Conservation (phyloP, 2,797 vertebrate genomes). For the Hypotaenidia okinawae region DNA sequence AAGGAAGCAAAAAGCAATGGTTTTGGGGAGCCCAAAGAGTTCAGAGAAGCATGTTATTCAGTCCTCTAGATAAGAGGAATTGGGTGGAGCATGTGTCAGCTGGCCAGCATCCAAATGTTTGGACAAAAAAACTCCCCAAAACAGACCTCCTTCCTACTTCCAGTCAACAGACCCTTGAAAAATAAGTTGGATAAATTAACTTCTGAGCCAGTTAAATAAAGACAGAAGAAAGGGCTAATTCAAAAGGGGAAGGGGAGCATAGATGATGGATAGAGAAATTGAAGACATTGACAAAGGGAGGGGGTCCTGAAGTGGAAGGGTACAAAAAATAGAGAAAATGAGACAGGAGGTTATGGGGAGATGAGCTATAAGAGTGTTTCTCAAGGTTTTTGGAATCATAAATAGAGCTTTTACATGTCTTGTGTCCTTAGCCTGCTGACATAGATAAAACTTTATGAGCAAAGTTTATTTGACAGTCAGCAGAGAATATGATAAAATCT, state of each 20-base stretch:
- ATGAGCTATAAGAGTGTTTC: neutral
- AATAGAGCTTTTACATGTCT: neutral
- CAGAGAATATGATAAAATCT: conserved; percentile 8
- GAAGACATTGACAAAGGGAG: neutral
- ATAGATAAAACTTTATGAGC: neutral
- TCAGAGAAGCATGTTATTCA: neutral
- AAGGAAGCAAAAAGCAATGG: neutral
- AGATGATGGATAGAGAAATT: neutral
- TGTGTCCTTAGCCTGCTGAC: neutral
- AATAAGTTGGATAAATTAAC: neutral
- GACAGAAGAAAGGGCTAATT: neutral
- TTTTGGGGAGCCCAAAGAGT: neutral
- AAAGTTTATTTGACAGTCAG: conserved; percentile 2
- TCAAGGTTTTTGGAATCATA: neutral
- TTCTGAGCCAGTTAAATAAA: neutral
- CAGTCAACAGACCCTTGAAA: neutral
- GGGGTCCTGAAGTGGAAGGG: neutral
- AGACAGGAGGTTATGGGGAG: neutral
- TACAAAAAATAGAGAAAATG: neutral
- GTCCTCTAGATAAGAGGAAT: neutral
- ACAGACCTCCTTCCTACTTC: neutral
- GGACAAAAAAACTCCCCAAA: neutral
- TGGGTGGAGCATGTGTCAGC: neutral
- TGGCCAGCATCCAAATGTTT: neutral
- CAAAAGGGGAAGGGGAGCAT: neutral